A percentile compares a stretch with the other conserved stretches of the same genome.
These are phyloP conservation scores for Saturnia pavonia DNA, from an alignment of 2,888 invertebrate genomes.

Conservation along the genomic window DNA sequence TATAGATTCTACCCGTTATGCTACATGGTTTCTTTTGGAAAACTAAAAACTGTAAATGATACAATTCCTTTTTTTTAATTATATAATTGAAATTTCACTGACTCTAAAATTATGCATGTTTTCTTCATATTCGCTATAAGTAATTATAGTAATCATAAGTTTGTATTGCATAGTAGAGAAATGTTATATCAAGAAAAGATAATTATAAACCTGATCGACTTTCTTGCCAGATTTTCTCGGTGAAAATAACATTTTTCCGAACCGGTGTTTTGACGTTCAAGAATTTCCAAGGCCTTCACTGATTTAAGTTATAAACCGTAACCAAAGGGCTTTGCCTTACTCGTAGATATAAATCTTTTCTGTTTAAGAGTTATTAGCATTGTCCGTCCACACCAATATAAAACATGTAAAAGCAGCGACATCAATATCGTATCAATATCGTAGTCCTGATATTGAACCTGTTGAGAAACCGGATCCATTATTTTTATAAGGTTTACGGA, in stretches of 20 bases:
- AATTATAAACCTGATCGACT: neutral
- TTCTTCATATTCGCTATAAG: neutral
- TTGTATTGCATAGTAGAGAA: neutral
- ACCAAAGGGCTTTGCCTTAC: no score
- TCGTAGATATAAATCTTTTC: neutral
- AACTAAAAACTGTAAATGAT: neutral
- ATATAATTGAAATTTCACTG: no score
- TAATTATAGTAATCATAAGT: neutral
- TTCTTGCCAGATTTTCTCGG: neutral
- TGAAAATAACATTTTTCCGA: neutral
- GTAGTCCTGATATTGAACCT: neutral
- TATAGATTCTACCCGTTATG: neutral
- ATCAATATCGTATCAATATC: no score
- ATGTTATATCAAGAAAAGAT: neutral
- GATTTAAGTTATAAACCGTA: no score
- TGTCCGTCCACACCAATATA: neutral
- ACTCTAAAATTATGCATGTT: no score
- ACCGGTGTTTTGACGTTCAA: neutral
- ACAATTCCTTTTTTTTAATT: no score
- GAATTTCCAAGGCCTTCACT: neutral
- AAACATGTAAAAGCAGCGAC: neutral
- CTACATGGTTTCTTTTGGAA: no score
- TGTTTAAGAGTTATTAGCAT: neutral
- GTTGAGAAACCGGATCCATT: neutral
- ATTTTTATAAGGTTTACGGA: neutral